Conservation (phyloP, 1,140 invertebrate genomes). For the Drosophila erecta region DNA sequence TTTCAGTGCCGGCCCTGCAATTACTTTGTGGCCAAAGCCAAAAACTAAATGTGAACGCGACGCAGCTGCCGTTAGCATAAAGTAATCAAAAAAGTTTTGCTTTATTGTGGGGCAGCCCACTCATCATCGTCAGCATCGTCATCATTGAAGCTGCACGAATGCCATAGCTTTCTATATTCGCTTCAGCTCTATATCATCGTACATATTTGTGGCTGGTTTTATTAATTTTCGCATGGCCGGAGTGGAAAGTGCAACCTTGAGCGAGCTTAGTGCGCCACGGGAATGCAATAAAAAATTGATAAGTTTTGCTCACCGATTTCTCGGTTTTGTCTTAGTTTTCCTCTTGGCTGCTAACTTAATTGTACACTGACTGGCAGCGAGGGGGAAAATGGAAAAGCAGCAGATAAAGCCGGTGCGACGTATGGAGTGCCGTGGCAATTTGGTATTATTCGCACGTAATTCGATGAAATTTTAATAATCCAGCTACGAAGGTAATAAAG, state of each 20-base stretch:
- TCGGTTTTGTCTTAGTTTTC: conserved; percentile 12
- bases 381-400: conserved; percentile 2
- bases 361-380: conserved; percentile 21
- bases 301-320: conserved; percentile 28
- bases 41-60: conserved; percentile 66
- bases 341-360: conserved; percentile 31
- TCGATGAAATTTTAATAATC: conserved; percentile 78
- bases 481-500: conserved; percentile 69
- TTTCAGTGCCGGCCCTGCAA: conserved; percentile 45
- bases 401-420: conserved; percentile 10
- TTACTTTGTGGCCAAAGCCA: conserved; percentile 60
- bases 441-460: conserved; percentile 71
- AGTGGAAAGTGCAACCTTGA: conserved; percentile 33
- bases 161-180: conserved; percentile 10
- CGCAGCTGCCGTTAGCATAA: conserved; percentile 72
- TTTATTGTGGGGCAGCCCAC: conserved; percentile 62
- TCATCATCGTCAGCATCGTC: conserved; percentile 59
- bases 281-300: conserved; percentile 57
- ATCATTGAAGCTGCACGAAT: conserved; percentile 38
- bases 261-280: conserved; percentile 10
- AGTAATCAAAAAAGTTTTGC: conserved; percentile 76
- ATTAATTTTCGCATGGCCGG: background rate
- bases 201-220: background rate
- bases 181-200: background rate
- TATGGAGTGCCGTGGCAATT: conserved; percentile 43